A percentile compares a stretch with the other conserved stretches of the same genome.
phyloP scores from a whole-genome alignment of 92 coral and sea anemone species.

The Zoanthus gigantus region DNA sequence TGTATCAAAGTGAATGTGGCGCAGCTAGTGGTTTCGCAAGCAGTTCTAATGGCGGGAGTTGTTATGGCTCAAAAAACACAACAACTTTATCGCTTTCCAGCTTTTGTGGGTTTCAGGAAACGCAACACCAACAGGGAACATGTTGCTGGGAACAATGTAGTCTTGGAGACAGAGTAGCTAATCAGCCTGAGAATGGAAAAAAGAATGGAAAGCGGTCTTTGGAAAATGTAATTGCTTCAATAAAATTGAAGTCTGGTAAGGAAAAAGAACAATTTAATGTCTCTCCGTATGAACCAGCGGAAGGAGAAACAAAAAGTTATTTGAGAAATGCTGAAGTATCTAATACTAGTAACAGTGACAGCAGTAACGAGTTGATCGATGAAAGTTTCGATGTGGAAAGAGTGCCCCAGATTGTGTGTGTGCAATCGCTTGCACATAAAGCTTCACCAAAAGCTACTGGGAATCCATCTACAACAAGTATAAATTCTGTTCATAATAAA shows the following conservation, averaged over 20 bases:
- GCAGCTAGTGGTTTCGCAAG: no score
- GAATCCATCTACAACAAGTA: background rate
- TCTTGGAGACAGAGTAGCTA: background rate
- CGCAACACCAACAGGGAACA: background rate
- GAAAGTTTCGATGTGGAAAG: background rate
- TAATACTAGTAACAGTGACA: no score
- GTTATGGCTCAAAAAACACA: background rate
- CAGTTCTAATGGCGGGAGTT: background rate
- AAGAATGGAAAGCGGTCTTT: constrained; percentile 23
- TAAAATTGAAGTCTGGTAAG: constrained; percentile 32
- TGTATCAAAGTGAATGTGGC: no score
- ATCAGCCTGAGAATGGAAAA: background rate
- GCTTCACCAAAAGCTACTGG: background rate
- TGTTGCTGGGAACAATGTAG: background rate
- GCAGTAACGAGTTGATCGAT: no score
- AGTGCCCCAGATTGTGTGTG: constrained; percentile 38
- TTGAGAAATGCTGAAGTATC: no score
- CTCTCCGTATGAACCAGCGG: background rate
- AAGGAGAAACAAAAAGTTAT: no score
- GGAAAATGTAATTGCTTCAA: constrained; percentile 38
- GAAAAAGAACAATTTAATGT: background rate
- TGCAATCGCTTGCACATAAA: constrained; percentile 14
- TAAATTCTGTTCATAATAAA: background rate
- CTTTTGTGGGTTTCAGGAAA: background rate
- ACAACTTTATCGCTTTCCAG: background rate